Conservation (phyloP, 2,888 invertebrate species). For the Nebria salina region DNA sequence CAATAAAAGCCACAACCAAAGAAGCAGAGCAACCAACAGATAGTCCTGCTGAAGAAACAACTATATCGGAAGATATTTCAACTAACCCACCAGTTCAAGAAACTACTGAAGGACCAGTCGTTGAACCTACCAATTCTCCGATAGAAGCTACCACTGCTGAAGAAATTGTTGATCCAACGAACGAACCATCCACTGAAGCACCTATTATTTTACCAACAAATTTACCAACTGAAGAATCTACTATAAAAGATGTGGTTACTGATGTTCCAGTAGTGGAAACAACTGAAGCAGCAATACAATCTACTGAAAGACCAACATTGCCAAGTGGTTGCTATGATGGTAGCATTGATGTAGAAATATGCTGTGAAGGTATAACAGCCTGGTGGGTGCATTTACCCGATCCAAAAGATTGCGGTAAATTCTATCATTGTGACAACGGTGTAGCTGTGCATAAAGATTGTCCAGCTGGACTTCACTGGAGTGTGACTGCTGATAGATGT, state of each 20-base stretch:
- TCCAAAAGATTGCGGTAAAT: slow-evolving; percentile 44
- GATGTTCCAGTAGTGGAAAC: background rate
- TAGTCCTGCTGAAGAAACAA: background rate
- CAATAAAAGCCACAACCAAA: no score
- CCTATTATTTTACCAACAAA: background rate
- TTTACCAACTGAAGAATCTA: background rate
- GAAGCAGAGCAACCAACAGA: no score
- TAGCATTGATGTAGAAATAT: slow-evolving; percentile 18
- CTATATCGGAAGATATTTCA: background rate
- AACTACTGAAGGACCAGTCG: slow-evolving; percentile 1
- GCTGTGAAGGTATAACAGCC: slow-evolving; percentile 20
- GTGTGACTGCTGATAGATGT: slow-evolving; percentile 35
- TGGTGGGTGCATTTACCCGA: slow-evolving; percentile 40
- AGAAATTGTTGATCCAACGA: background rate
- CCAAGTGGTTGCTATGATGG: slow-evolving; percentile 27
- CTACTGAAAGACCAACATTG: slow-evolving; percentile 4
- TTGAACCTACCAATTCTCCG: background rate
- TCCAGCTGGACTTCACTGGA: slow-evolving; percentile 42
- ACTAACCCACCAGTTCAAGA: background rate
- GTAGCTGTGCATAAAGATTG: slow-evolving; percentile 30
- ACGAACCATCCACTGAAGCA: background rate
- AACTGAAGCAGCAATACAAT: background rate
- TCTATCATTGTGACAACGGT: slow-evolving; percentile 48
- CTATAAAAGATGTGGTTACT: background rate
- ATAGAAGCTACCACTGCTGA: background rate